Evolutionary conservation across 2,113 vertebrate species (phyloP).

Genomic region (Dissostichus mawsoni): DNA sequence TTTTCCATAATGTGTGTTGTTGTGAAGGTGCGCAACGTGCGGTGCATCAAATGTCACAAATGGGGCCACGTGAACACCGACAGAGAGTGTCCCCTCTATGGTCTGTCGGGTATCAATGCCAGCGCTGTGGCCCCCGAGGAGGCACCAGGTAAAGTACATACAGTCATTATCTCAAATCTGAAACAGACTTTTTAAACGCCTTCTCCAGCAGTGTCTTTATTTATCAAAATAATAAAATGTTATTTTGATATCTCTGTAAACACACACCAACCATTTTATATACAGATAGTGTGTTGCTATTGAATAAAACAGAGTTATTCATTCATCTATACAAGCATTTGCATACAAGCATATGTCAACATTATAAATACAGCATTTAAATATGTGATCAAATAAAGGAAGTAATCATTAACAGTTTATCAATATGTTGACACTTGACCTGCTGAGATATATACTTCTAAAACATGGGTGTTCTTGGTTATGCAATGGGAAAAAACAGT

Average conservation of each 20-base stretch:
- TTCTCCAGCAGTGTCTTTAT: constrained; percentile 1
- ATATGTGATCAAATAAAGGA: not conserved
- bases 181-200: not conserved
- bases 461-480: not conserved
- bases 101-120: constrained; percentile 99
- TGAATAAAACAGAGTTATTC: not conserved
- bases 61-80: constrained; percentile 99
- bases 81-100: constrained; percentile 96
- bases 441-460: not conserved
- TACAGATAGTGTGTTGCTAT: not conserved
- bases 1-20: constrained; percentile 12
- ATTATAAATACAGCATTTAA: not conserved
- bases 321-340: not conserved
- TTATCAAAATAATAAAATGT: not conserved
- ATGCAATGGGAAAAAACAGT: not conserved
- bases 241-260: not conserved
- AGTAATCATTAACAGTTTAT: not conserved
- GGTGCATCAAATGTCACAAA: constrained; percentile 99
- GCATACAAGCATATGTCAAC: not conserved
- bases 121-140: constrained; percentile 92
- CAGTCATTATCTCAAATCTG: not conserved
- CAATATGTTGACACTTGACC: not conserved
- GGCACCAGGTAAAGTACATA: constrained; percentile 88
- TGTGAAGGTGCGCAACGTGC: constrained; percentile 95
- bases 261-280: not conserved